Conservation (phyloP, 53 echinoderm and acorn worm genomes). For the Pentamera pediparva region DNA sequence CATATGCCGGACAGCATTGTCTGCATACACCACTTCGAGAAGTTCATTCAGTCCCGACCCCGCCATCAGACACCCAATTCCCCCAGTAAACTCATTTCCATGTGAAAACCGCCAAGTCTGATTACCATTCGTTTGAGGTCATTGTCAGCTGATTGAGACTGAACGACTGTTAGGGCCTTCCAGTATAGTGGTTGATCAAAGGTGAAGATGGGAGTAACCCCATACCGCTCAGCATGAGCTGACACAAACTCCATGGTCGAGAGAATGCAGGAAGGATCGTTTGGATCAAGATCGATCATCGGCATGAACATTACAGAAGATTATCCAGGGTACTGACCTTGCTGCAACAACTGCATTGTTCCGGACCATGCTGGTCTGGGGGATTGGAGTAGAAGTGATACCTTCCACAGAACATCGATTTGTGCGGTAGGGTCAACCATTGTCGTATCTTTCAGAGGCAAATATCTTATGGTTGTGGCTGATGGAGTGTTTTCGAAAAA, state of each 20-base stretch:
- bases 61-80: conserved; percentile 33
- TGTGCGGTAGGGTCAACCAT: conserved; percentile 32
- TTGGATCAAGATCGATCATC: conserved; percentile 25
- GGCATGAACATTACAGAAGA: conserved; percentile 3
- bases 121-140: conserved; percentile 24
- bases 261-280: conserved; percentile 19
- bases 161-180: conserved; percentile 26
- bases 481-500: not conserved
- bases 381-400: conserved; percentile 5
- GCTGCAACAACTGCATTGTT: conserved; percentile 23
- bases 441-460: not conserved
- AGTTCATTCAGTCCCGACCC: conserved; percentile 3
- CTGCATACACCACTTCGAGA: conserved; percentile 26
- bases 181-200: conserved; percentile 49
- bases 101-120: conserved; percentile 28
- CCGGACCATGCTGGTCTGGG: conserved; percentile 30
- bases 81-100: conserved; percentile 36
- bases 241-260: conserved; percentile 37
- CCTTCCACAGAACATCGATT: conserved; percentile 34
- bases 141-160: not conserved
- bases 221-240: not conserved
- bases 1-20: not conserved
- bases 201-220: conserved; percentile 17
- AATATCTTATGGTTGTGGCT: conserved; percentile 29
- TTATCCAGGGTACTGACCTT: conserved; percentile 17